Evolutionary conservation across 2,888 invertebrate genomes (phyloP), one percentile per base, ranked within the genome.

Genomic region (Drosophila colorata): DNA sequence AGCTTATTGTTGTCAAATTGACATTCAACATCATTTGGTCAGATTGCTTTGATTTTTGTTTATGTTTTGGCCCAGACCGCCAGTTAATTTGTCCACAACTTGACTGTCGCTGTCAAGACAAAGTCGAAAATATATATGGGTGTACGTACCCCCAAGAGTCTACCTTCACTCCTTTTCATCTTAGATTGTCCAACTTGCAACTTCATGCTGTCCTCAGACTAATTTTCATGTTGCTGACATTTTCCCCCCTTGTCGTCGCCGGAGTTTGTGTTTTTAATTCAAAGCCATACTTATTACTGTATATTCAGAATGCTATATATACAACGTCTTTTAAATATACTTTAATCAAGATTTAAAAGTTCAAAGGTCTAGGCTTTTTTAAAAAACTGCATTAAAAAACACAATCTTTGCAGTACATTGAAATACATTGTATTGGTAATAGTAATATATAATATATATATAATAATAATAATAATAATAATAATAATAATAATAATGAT

Each of bases 1-100:
- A 79, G 70, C 72, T 81, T 81, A 84, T 87, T 79, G 81, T 76
- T 80, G 79, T 63, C 74, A 74, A 70, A 72, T 69, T 84, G 74
- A 67, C 81, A 70, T 70, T 63, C 53, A 33, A 74, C 74, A 80
- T 75, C 59, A 60, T 48, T 55, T 76, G 60, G 69, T 59, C 60
- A 70, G 69, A 63, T 53, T 64, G 46, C 51, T 46, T 53, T 41
- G 37, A 49, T 46, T 43, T 20, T 8, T 28, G 28, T 53, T 43
- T 71, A 63, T 28, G 46, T 51, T 51, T 33, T 38, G 31, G 28
- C 52, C 23, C 40, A 49, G 61, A 37, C 52, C 49, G 9, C 23
- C 46, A 41, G 65, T 69, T 71, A 69, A 74, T 75, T 73, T 74
- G 60, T 46, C 31, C 56, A 47, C 28, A 59, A 44, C 52, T 46